These are phyloP conservation scores for Semibalanus balanoides DNA, from an alignment of 1,140 invertebrate genomes.

Conservation along the genomic window DNA sequence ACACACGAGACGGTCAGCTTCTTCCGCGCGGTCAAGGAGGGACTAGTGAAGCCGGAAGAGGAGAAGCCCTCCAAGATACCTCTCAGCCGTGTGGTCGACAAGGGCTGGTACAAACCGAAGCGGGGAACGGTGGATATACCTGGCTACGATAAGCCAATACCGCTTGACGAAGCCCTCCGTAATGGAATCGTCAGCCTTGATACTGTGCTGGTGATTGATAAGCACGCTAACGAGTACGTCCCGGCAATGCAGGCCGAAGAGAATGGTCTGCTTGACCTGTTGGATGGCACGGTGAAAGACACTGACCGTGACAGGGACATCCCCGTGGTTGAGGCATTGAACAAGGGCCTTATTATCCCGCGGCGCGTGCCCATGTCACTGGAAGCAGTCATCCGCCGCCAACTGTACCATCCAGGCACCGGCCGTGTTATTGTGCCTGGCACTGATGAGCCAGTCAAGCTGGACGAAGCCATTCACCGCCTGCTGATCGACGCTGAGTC, in stretches of 20 bases:
- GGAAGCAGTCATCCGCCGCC: constrained; percentile 53
- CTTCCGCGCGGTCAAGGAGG: constrained; percentile 52
- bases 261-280: constrained; percentile 56
- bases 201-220: constrained; percentile 25
- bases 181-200: constrained; percentile 18
- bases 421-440: constrained; percentile 55
- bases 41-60: constrained; percentile 42
- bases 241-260: constrained; percentile 58
- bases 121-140: not conserved
- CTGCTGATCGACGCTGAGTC: constrained; percentile 67
- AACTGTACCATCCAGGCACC: constrained; percentile 50
- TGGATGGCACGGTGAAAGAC: constrained; percentile 51
- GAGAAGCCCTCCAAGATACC: constrained; percentile 25
- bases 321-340: constrained; percentile 51
- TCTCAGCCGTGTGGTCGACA: not conserved
- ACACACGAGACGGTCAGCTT: constrained; percentile 64
- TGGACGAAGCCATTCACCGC: constrained; percentile 59
- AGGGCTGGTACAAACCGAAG: not conserved
- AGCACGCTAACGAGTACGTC: constrained; percentile 51
- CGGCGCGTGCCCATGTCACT: constrained; percentile 55
- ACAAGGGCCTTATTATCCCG: constrained; percentile 48
- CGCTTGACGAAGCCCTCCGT: constrained; percentile 16
- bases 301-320: constrained; percentile 49
- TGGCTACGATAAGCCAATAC: constrained; percentile 3
- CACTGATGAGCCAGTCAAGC: constrained; percentile 48